phyloP scores from a whole-genome alignment of 2,888 invertebrate genomes.

The Cyclophora punctaria region DNA sequence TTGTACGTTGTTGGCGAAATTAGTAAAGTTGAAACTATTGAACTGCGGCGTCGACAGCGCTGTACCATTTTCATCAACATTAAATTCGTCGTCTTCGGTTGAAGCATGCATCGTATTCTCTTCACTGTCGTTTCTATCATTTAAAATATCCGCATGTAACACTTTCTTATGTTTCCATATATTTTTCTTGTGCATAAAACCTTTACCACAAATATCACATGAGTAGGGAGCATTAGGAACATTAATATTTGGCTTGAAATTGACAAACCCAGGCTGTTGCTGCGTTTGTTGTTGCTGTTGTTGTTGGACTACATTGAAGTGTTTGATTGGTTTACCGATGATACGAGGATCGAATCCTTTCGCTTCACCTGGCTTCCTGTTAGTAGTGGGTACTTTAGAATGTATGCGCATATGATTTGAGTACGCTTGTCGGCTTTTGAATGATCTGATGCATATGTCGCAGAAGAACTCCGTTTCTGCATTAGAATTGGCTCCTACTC shows the following conservation, averaged over 20 bases:
- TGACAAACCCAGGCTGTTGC: slow-evolving; percentile 35
- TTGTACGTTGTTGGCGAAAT: slow-evolving; percentile 42
- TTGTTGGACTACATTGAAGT: slow-evolving; percentile 44
- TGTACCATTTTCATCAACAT: slow-evolving; percentile 60
- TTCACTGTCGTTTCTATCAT: slow-evolving; percentile 64
- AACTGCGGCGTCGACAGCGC: slow-evolving; percentile 66
- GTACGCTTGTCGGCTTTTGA: slow-evolving; percentile 73
- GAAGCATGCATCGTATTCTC: slow-evolving; percentile 70
- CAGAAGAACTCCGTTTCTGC: slow-evolving; percentile 67
- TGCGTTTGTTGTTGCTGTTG: slow-evolving; percentile 18
- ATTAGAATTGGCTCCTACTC: slow-evolving; percentile 33
- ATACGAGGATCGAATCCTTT: slow-evolving; percentile 61
- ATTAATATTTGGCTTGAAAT: slow-evolving; percentile 55
- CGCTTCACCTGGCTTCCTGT: slow-evolving; percentile 55
- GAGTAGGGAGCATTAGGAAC: slow-evolving; percentile 71
- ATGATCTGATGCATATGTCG: slow-evolving; percentile 75
- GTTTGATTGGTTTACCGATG: slow-evolving; percentile 60
- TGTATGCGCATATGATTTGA: slow-evolving; percentile 74
- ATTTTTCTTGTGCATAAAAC: slow-evolving; percentile 72
- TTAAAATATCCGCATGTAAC: slow-evolving; percentile 61
- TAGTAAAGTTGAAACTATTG: slow-evolving; percentile 64
- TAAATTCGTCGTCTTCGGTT: slow-evolving; percentile 67
- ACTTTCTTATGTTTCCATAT: slow-evolving; percentile 75
- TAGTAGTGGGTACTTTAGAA: slow-evolving; percentile 67
- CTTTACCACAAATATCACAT: slow-evolving; percentile 80